phyloP scores from a whole-genome alignment of 2,797 vertebrate species.

The Enteromius unitaeniatus region DNA sequence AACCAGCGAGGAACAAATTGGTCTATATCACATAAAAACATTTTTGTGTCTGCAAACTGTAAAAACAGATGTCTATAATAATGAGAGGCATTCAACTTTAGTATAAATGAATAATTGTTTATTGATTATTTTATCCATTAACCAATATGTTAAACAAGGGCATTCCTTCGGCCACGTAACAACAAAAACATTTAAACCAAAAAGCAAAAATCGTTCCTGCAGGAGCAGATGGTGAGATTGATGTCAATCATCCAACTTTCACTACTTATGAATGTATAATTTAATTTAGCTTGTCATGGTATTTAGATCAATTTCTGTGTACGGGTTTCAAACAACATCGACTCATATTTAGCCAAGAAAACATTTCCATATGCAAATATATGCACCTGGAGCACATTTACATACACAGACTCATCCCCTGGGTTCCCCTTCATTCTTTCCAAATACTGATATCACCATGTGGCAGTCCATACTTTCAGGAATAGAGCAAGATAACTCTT shows the following conservation, averaged over 20 bases:
- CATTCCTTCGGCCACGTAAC: slow-evolving; percentile 51
- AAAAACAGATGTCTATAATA: not conserved
- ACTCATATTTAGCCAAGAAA: not conserved
- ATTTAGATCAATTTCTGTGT: not conserved
- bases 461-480: slow-evolving; percentile 34
- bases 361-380: not conserved
- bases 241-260: not conserved
- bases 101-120: slow-evolving; percentile 47
- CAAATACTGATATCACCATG: slow-evolving; percentile 29
- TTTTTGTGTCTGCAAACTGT: not conserved
- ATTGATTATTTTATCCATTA: slow-evolving; percentile 16
- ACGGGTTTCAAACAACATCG: not conserved
- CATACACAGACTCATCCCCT: slow-evolving; percentile 40
- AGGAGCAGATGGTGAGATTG: slow-evolving; percentile 9
- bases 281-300: not conserved
- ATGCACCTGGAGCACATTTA: not conserved
- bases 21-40: not conserved
- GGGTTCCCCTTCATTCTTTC: not conserved
- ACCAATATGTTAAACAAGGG: slow-evolving; percentile 50
- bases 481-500: not conserved
- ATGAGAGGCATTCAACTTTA: not conserved
- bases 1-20: not conserved
- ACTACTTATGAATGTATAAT: not conserved
- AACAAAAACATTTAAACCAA: slow-evolving; percentile 41
- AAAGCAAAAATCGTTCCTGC: slow-evolving; percentile 4